Conservation (phyloP, 1,140 invertebrate species). For the Pachypeltis micranthus region DNA sequence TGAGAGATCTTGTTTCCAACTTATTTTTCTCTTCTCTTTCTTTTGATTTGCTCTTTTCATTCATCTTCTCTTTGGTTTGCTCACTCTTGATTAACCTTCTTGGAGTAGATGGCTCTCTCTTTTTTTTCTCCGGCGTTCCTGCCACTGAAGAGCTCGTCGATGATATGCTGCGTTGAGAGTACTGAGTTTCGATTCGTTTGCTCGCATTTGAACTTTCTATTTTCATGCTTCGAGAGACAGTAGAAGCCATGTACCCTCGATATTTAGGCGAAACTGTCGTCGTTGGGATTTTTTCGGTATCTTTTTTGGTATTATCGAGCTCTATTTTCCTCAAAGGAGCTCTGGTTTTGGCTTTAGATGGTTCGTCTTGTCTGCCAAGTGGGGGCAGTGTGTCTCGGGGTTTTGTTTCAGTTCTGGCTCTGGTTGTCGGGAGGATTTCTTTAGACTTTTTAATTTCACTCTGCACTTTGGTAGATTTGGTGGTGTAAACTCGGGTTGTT, state of each 20-base stretch:
- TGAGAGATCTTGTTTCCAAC: slow-evolving; percentile 28
- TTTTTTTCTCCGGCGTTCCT: slow-evolving; percentile 9
- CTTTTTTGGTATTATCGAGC: slow-evolving; percentile 3
- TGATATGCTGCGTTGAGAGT: slow-evolving; percentile 4
- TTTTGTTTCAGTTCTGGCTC: neutral
- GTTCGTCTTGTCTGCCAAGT: neutral
- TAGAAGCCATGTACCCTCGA: slow-evolving; percentile 38
- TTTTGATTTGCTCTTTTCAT: neutral
- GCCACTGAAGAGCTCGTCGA: slow-evolving; percentile 5
- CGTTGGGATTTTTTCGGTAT: neutral
- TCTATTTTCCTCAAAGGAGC: neutral
- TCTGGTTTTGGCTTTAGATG: neutral
- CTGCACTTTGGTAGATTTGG: no score
- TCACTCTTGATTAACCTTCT: slow-evolving; percentile 19
- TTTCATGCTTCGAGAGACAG: slow-evolving; percentile 38
- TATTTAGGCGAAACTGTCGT: slow-evolving; percentile 8
- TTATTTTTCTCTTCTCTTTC: slow-evolving; percentile 14
- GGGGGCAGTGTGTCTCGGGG: neutral
- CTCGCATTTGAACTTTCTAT: slow-evolving; percentile 28
- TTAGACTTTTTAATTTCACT: no score
- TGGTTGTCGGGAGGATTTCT: no score
- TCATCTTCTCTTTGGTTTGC: slow-evolving; percentile 10
- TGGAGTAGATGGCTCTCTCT: slow-evolving; percentile 26
- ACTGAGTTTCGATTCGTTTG: slow-evolving; percentile 21
- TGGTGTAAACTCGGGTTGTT: no score